Conservation (phyloP, 2,797 vertebrate species). For the Dicrostonyx torquatus region DNA sequence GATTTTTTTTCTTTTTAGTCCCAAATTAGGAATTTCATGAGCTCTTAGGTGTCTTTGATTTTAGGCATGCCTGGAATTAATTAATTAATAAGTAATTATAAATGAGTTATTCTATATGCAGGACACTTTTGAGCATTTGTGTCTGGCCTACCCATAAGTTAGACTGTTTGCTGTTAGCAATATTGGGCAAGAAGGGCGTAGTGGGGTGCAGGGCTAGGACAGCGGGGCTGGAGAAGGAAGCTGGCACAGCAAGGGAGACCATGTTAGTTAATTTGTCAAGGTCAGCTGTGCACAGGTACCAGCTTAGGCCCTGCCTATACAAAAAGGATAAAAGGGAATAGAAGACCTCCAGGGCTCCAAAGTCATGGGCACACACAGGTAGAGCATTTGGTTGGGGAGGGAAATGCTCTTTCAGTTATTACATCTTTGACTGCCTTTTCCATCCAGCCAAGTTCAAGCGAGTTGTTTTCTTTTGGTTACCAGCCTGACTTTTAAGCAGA, state of each 20-base stretch:
- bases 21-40: neutral
- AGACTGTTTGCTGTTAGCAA: neutral
- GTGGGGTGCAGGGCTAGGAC: neutral
- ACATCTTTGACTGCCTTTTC: neutral
- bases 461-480: neutral
- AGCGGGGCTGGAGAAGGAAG: neutral
- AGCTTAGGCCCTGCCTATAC: neutral
- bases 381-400: neutral
- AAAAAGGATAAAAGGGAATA: neutral
- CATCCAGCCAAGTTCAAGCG: neutral
- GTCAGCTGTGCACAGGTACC: neutral
- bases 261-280: neutral
- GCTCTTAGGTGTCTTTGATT: neutral
- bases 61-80: neutral
- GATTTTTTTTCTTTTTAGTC: neutral
- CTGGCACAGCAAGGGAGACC: neutral
- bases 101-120: neutral
- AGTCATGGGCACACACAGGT: accelerated
- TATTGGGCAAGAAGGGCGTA: neutral
- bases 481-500: neutral
- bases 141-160: neutral
- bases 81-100: neutral
- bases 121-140: neutral
- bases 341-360: neutral
- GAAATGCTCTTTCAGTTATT: neutral